phyloP scores from a whole-genome alignment of 2,113 vertebrate species.

The Anseranas semipalmata region DNA sequence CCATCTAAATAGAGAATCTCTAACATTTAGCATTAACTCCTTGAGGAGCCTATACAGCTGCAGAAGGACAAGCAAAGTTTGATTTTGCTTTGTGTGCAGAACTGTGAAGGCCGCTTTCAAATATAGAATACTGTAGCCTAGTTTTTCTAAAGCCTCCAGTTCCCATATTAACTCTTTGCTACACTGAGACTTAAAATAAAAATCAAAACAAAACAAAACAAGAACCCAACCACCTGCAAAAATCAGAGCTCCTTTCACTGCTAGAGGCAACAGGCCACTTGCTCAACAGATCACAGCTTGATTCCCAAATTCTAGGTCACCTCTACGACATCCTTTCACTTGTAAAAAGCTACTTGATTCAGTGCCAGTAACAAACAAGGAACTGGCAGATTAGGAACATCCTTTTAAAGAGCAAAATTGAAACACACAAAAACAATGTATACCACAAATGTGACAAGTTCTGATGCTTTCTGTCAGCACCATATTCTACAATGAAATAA shows the following conservation, averaged over 20 bases:
- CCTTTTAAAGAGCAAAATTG: background rate
- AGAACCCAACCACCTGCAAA: background rate
- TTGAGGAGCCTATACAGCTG: background rate
- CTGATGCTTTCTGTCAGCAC: background rate
- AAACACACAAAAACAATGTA: background rate
- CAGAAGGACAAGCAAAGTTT: background rate
- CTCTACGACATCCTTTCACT: background rate
- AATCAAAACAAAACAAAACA: background rate
- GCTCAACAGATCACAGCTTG: constrained; percentile 1
- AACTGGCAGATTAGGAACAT: constrained; percentile 9
- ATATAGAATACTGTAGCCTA: background rate
- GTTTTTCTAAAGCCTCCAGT: background rate
- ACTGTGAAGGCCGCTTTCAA: background rate
- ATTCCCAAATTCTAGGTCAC: constrained; percentile 50
- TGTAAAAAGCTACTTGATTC: constrained; percentile 6
- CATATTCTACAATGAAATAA: background rate
- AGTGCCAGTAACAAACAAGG: background rate
- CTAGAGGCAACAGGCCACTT: background rate
- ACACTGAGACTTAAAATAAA: background rate
- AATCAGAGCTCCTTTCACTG: background rate
- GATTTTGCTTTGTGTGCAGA: background rate
- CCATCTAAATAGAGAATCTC: background rate
- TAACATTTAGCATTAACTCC: background rate
- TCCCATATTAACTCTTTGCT: background rate
- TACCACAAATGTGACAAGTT: background rate